Percentiles rank a stretch among this genome's conserved stretches.
These are phyloP conservation scores for Drosophila mayaguana DNA, from an alignment of 2,888 invertebrate genomes.

Conservation along the genomic window DNA sequence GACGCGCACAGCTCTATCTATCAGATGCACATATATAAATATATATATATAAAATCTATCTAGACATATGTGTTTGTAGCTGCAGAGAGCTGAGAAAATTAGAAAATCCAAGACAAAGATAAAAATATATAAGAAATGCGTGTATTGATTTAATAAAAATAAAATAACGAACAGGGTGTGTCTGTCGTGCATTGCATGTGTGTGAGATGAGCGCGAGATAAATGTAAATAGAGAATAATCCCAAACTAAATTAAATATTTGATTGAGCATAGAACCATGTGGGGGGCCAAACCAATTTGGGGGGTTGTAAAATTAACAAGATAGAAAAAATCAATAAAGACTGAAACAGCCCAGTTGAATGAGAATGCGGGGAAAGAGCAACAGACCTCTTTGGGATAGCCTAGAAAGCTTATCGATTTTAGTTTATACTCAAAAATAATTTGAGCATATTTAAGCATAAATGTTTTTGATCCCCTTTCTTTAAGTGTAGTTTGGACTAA, in stretches of 20 bases:
- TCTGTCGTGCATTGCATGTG: background rate
- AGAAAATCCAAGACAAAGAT: slow-evolving; percentile 70
- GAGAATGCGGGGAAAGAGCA: background rate
- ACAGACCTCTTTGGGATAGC: too few species aligned
- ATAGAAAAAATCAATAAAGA: slow-evolving; percentile 19
- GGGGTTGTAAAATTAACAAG: slow-evolving; percentile 4
- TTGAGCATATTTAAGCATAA: background rate
- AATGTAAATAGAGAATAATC: background rate
- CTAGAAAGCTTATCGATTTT: too few species aligned
- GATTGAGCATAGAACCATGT: background rate
- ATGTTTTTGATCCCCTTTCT: background rate
- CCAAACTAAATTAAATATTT: slow-evolving; percentile 6
- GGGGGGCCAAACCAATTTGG: background rate
- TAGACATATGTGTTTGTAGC: slow-evolving; percentile 11
- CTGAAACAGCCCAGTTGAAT: too few species aligned
- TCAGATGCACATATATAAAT: slow-evolving; percentile 22
- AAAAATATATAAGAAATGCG: slow-evolving; percentile 78
- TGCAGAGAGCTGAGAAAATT: slow-evolving; percentile 60
- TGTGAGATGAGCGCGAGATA: background rate
- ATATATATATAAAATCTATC: background rate
- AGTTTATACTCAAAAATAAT: background rate
- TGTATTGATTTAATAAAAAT: slow-evolving; percentile 78
- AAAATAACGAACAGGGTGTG: slow-evolving; percentile 67
- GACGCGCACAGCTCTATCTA: slow-evolving; percentile 46
- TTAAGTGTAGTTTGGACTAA: background rate